Evolutionary conservation across 2,797 vertebrate genomes (phyloP), one percentile per base, ranked within the genome.

Genomic region (Apogon hyalosoma): DNA sequence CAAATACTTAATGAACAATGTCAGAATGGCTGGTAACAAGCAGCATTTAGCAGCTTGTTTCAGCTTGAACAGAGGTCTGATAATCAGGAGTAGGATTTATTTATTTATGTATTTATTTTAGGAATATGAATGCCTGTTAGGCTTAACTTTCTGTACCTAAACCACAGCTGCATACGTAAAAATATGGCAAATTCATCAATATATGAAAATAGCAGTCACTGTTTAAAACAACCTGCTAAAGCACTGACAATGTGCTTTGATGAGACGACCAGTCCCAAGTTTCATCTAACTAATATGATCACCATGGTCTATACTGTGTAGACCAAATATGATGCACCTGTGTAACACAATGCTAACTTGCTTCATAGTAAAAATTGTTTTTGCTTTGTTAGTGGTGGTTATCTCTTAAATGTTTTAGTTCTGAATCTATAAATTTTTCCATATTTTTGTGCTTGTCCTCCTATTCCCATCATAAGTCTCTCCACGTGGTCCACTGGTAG

Each of bases 381-480:
- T 45, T 50, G 12, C 36, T 60, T 75, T 82, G 55, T 54, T 56
- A 0, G 36, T 53, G 42, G 16, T 13, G 18, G 18, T 59, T 67
- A 39, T n/a, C 5, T 58, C 33, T 70, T 78, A n/a, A 63, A 73
- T 73, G 15, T 67, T 81, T 62, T 41, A 41, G 14, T 48, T 64
- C 18, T 7, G n/a, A 43, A 66, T 67, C 31, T 70, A 59, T 77
- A 42, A 45, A 45, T 54, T 15, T 19, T 78, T 45, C 3, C 43
- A 60, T 62, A 74, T 59, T 63, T 76, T 43, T 43, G 40, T 63
- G 33, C 10, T 72, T 83, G 75, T 56, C 49, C 49, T 68, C 18
- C 60, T 3, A 45, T 73, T 80, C 73, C 40, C 59, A 77, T 71
- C 48, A 60, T 14, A 60, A 28, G 66, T 80, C 45, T 49, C 2